Base-by-base conservation (phyloP, 2,113 vertebrate genomes). In the Hippocampus guttulatus region DNA sequence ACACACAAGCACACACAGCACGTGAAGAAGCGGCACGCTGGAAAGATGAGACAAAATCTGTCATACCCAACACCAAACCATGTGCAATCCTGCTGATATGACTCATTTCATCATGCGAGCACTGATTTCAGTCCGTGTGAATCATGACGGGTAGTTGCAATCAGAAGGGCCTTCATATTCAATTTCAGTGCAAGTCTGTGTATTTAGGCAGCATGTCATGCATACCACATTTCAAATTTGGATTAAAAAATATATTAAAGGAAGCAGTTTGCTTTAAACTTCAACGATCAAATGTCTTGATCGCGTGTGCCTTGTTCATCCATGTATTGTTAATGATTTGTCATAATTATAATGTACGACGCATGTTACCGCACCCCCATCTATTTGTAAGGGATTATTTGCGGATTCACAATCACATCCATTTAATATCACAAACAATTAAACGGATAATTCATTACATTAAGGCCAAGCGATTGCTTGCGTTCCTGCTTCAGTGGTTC, bases 1-100 rank as follows among this genome's bases (percentile, higher is more conserved):
- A 69, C 14, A 25, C 8, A 66, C 69, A 72, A 1, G 63, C 14
- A 73, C 11, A 81, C 9, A 69, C 14, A 25, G 47, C 52, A 71
- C 18, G 68, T 49, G 16, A 11, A 68, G 14, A n/a, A 25, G 27
- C 20, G 4, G 16, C 15, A 23, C 72, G 62, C 15, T 33, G 65
- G 47, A 47, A 12, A 47, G 8, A 21, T 63, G 18, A 63, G 27
- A 63, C 33, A 5, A 64, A 62, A 62, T 62, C 60, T 38, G 16
- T 40, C 20, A 54, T 9, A 54, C 51, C 6, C 5, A 52, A 52
- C 7, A 54, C 16, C 15, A 38, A 16, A 62, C 18, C 7, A 62
- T 3, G 25, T 30, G 57, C 12, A 60, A 25, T 60, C 25, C 57
- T 30, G 25, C 14, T 16, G 3, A 62, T 38, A 62, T 38, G 11